These are phyloP conservation scores for Junco hyemalis DNA, from an alignment of 2,113 vertebrate species.

Conservation along the genomic window DNA sequence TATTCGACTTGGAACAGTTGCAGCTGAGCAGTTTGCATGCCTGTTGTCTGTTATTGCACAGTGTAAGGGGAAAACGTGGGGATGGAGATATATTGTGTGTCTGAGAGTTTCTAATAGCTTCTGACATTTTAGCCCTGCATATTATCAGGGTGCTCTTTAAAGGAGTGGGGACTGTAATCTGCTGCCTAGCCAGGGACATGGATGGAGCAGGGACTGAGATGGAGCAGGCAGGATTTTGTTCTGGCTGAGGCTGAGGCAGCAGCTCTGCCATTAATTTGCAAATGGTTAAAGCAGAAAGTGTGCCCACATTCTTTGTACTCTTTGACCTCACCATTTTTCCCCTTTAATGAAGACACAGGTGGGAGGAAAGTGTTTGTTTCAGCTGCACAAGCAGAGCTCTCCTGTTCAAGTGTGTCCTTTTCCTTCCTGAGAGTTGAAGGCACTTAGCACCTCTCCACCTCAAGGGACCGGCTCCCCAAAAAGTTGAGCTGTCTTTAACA, in stretches of 20 bases:
- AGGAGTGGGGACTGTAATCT: slow-evolving; percentile 56
- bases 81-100: slow-evolving; percentile 81
- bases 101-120: slow-evolving; percentile 81
- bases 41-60: slow-evolving; percentile 91
- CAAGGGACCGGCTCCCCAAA: neutral
- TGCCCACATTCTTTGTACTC: neutral
- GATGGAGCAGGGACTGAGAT: neutral
- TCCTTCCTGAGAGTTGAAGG: neutral
- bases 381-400: neutral
- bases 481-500: neutral
- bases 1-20: slow-evolving; percentile 99
- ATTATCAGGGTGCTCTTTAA: slow-evolving; percentile 77
- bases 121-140: slow-evolving; percentile 79
- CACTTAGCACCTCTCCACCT: neutral
- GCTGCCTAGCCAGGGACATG: slow-evolving; percentile 48
- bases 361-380: neutral
- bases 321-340: neutral
- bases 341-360: neutral
- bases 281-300: slow-evolving; percentile 10
- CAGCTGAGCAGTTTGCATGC: slow-evolving; percentile 98
- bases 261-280: neutral
- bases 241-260: neutral
- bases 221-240: neutral
- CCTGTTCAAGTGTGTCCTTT: neutral
- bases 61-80: slow-evolving; percentile 75